Percentiles rank a stretch among this genome's conserved stretches.
Conservation (phyloP, 1,140 invertebrate species). For the Drosophila parabipectinata region DNA sequence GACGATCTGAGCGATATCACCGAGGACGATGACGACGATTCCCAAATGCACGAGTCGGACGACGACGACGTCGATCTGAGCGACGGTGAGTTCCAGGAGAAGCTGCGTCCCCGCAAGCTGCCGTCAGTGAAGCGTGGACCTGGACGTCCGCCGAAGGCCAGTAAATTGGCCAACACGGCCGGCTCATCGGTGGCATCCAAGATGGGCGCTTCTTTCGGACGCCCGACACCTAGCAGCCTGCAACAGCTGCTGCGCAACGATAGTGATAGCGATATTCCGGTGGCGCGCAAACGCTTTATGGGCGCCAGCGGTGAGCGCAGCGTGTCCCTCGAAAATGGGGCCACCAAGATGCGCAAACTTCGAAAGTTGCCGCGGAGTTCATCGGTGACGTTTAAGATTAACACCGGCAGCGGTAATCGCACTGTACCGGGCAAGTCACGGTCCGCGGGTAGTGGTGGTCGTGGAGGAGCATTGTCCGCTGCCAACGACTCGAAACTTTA, state of each 20-base stretch:
- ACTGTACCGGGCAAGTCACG: neutral
- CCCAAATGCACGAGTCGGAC: slow-evolving; percentile 69
- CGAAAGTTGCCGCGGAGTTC: neutral
- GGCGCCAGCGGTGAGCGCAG: slow-evolving; percentile 5
- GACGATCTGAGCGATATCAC: slow-evolving; percentile 39
- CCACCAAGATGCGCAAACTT: neutral
- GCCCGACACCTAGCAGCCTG: slow-evolving; percentile 22
- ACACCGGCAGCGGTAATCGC: neutral
- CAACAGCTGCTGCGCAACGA: slow-evolving; percentile 61
- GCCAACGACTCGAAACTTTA: neutral
- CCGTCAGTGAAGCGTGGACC: slow-evolving; percentile 60
- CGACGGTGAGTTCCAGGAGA: slow-evolving; percentile 56
- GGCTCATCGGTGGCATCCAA: neutral
- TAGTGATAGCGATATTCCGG: slow-evolving; percentile 33
- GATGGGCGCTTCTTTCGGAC: neutral
- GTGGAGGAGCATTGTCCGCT: no score
- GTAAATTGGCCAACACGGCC: neutral
- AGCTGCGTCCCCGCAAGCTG: slow-evolving; percentile 46
- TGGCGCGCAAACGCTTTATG: slow-evolving; percentile 50
- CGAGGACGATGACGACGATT: slow-evolving; percentile 66
- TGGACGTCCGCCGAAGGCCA: slow-evolving; percentile 66
- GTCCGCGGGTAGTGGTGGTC: neutral
- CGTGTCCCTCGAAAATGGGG: slow-evolving; percentile 48
- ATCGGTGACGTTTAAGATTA: neutral
- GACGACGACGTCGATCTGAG: slow-evolving; percentile 66